Evolutionary conservation across 2,888 invertebrate species (phyloP).

Genomic region (Zaprionus bogoriensis): DNA sequence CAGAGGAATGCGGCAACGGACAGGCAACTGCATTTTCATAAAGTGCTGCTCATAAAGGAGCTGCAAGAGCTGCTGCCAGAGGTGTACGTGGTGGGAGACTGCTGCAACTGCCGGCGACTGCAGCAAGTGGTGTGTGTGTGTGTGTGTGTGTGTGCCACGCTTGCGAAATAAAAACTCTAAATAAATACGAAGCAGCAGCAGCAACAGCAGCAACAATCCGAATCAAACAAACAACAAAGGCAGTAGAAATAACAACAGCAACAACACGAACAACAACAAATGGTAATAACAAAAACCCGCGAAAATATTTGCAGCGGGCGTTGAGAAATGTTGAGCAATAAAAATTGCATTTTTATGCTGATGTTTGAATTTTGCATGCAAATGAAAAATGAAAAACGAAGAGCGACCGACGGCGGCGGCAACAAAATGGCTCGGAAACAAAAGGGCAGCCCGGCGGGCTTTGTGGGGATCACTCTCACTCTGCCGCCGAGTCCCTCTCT

Average conservation of each 20-base stretch:
- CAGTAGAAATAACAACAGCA: slow-evolving; percentile 23
- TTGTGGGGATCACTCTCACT: slow-evolving; percentile 38
- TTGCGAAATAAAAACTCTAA: slow-evolving; percentile 59
- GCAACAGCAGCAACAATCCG: slow-evolving; percentile 38
- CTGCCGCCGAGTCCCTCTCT: neutral
- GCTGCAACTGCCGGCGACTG: slow-evolving; percentile 8
- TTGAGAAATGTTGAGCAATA: slow-evolving; percentile 80
- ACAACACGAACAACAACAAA: slow-evolving; percentile 16
- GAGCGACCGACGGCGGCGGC: slow-evolving; percentile 45
- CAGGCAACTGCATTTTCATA: slow-evolving; percentile 73
- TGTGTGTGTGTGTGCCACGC: slow-evolving; percentile 42
- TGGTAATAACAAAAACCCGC: slow-evolving; percentile 74
- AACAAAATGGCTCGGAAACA: slow-evolving; percentile 73
- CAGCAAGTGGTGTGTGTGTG: no score
- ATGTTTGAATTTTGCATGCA: slow-evolving; percentile 81
- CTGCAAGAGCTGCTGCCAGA: slow-evolving; percentile 7
- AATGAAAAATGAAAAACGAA: slow-evolving; percentile 81
- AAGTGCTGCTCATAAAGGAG: slow-evolving; percentile 72
- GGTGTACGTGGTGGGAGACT: neutral
- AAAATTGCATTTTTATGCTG: slow-evolving; percentile 82
- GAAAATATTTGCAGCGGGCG: slow-evolving; percentile 78
- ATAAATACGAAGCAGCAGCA: slow-evolving; percentile 64
- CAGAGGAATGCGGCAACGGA: slow-evolving; percentile 16
- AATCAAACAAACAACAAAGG: slow-evolving; percentile 70
- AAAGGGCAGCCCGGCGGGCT: slow-evolving; percentile 40